Percentiles rank a stretch among this genome's conserved stretches.
phyloP scores from a whole-genome alignment of 2,797 vertebrate genomes.

The Tarsius wallacei region DNA sequence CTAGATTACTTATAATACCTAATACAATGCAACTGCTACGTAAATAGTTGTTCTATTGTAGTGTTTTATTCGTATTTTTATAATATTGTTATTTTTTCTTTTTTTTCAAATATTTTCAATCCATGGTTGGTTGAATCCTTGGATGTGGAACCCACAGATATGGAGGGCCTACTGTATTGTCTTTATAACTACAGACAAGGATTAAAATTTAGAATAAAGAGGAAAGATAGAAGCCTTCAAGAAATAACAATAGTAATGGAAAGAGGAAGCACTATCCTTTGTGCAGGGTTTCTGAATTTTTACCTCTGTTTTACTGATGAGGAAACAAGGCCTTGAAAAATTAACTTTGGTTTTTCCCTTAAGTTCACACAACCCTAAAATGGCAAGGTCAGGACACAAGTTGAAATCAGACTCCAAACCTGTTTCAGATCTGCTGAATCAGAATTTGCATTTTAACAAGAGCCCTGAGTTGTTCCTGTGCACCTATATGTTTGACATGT shows the following conservation, averaged over 20 bases:
- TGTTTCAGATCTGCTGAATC: background rate
- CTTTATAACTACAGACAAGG: conserved; percentile 15
- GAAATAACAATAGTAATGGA: background rate
- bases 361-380: conserved; percentile 10
- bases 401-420: conserved; percentile 9
- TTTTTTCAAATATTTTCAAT: background rate
- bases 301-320: conserved; percentile 3
- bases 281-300: background rate
- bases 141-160: background rate
- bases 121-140: background rate
- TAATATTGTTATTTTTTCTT: background rate
- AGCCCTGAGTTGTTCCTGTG: background rate
- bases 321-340: conserved; percentile 1
- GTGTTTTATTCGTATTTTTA: background rate
- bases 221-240: background rate
- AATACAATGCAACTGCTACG: background rate
- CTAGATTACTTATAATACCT: background rate
- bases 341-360: background rate
- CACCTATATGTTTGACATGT: background rate
- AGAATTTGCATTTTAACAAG: background rate
- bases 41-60: background rate
- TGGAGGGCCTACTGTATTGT: background rate
- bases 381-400: background rate
- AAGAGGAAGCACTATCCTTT: background rate
- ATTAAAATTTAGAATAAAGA: conserved; percentile 23